Evolutionary conservation across 2,797 vertebrate genomes (phyloP).

Genomic region (Delichon dasypus): DNA sequence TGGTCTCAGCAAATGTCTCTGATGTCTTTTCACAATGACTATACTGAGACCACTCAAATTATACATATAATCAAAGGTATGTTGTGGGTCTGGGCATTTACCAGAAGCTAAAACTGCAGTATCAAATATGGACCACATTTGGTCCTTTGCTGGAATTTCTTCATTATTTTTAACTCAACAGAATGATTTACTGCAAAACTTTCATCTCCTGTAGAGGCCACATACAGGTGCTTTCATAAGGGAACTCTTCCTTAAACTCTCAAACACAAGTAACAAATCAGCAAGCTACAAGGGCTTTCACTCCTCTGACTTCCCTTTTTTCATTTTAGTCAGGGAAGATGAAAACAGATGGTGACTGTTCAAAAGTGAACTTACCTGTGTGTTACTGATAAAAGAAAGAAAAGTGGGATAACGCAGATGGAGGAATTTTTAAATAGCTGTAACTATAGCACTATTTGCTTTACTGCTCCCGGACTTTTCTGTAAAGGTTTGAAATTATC

Average conservation of each 20-base stretch:
- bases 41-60: neutral
- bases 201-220: neutral
- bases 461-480: neutral
- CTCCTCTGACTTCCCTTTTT: neutral
- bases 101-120: neutral
- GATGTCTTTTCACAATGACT: neutral
- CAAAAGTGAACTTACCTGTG: neutral
- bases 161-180: neutral
- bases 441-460: neutral
- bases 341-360: neutral
- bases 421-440: neutral
- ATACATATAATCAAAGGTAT: neutral
- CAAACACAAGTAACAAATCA: neutral
- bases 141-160: neutral
- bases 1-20: neutral
- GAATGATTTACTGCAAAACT: neutral
- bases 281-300: neutral
- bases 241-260: neutral
- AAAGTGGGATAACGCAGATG: neutral
- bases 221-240: neutral
- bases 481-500: neutral
- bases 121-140: neutral
- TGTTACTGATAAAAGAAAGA: neutral
- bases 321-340: neutral
- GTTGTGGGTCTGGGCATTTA: neutral